phyloP scores from a whole-genome alignment of 2,113 vertebrate genomes.

The Syngnathus typhle region DNA sequence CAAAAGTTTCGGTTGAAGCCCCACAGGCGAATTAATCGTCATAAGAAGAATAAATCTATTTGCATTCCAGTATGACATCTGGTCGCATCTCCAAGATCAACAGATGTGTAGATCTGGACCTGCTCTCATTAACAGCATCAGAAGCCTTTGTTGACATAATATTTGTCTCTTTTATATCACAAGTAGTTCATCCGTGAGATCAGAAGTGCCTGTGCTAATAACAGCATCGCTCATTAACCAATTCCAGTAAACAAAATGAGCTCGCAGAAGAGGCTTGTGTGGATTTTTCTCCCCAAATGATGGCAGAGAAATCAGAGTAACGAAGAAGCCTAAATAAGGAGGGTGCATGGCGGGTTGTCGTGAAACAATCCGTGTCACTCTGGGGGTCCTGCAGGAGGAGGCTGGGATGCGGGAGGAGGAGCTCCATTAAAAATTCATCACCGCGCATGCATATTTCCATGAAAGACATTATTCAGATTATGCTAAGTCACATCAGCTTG shows the following conservation, averaged over 20 bases:
- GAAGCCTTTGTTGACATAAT: background rate
- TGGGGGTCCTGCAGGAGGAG: background rate
- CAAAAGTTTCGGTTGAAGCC: background rate
- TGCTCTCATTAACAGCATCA: background rate
- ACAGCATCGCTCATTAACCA: background rate
- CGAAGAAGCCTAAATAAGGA: background rate
- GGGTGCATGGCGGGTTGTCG: background rate
- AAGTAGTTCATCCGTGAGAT: background rate
- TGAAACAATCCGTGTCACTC: background rate
- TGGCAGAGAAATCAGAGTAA: background rate
- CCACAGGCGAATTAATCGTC: background rate
- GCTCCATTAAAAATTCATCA: slow-evolving; percentile 10
- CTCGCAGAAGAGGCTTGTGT: background rate
- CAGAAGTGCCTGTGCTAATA: background rate
- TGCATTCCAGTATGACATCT: background rate
- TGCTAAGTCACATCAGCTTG: slow-evolving; percentile 12
- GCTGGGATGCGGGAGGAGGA: background rate
- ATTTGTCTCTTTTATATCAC: background rate
- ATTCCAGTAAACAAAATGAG: slow-evolving; percentile 1
- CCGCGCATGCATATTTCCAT: slow-evolving; percentile 1
- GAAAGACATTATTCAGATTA: slow-evolving; percentile 10
- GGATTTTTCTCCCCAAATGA: background rate
- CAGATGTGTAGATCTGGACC: background rate
- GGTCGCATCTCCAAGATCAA: background rate
- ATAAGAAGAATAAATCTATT: background rate